Evolutionary conservation across 2,888 invertebrate genomes (phyloP), one percentile per base, ranked within the genome.

Genomic region (Eupithecia pulchellata): DNA sequence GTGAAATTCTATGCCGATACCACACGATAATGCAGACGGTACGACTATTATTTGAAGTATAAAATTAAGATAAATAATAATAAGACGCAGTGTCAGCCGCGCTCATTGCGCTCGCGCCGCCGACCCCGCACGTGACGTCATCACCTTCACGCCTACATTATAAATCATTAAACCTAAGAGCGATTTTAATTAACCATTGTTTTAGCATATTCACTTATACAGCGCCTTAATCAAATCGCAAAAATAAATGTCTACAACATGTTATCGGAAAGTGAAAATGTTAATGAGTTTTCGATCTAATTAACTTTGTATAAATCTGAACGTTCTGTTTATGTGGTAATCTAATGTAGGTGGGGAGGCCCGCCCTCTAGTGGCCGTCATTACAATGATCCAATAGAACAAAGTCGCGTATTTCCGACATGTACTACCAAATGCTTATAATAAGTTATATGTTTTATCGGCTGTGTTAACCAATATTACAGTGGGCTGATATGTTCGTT

Each of bases 141-240:
- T 70, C 63, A 72, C 74, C 75, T 83, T 81, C 79, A 81, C 79
- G 82, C 83, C 77, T 83, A 79, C 83, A 86, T 82, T 70, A 81
- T 86, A 82, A 83, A 87, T 86, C 81, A 86, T 87, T 84, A 87
- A 86, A 82, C 71, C 78, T 80, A 83, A 82, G 73, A 68, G 72
- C 42, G 75, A 80, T 85, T 88, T 89, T 89, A 89, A 89, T 89
- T 89, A 89, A 88, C 85, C 87, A 89, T 89, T 89, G 89, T 89
- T 84, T 83, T 75, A 78, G 73, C 79, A 78, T 77, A 79, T 79
- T 76, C 66, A 72, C 73, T 61, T 39, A 69, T 61, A 70, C 55
- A 65, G 55, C 29, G 47, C 25, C 39, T 52, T 69, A 73, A 64
- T 69, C 62, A 68, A 73, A 62, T 47, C 55, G 20, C 67, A 62